Base-by-base conservation (phyloP, 2,113 vertebrate genomes). In the Sturnus vulgaris region DNA sequence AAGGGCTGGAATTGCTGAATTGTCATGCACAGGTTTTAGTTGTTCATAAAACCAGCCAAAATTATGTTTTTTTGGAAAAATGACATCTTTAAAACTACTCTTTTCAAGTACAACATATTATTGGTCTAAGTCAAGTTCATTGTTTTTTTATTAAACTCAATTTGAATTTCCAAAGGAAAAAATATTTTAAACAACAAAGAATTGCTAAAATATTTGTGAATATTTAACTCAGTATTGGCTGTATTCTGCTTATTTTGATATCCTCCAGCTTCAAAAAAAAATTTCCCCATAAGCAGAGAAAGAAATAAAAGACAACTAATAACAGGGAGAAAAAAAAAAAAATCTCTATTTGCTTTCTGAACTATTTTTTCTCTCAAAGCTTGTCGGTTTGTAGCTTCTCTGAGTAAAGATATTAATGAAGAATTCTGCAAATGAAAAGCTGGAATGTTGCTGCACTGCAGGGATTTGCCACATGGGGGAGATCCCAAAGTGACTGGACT, bases 381-480 rank as follows among this genome's bases (percentile, higher is more conserved):
- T n/a, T 42, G 19, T 17, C n/a, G 21, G 27, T 44, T 44, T 24
- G 24, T 2, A 31, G 16, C 27, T 56, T 17, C 53, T 42, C 55
- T 63, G 46, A 33, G 14, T 17, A 3, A 80, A 61, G 8, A 5
- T 1, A 42, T 46, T 30, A 37, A 22, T 1, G 10, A 73, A 5
- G 40, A 80, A 63, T 31, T 33, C 7, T 7, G 30, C 17, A 47
- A 64, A 56, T 18, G 1, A 4, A 4, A 77, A 79, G 75, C 10
- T 22, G 60, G 0, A 3, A 56, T 15, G 64, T 7, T 22, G 84
- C 22, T 96, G 95, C 91, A 89, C 94, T 94, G 84, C 96, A 80
- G 94, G 84, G 84, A 92, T 57, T 47, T 89, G 83, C 96, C 95
- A 95, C 95, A 64, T 64, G 94, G 94, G 95, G 94, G 96, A 97